Evolutionary conservation across 2,113 vertebrate species (phyloP).

Genomic region (Neotragus pygmaeus): DNA sequence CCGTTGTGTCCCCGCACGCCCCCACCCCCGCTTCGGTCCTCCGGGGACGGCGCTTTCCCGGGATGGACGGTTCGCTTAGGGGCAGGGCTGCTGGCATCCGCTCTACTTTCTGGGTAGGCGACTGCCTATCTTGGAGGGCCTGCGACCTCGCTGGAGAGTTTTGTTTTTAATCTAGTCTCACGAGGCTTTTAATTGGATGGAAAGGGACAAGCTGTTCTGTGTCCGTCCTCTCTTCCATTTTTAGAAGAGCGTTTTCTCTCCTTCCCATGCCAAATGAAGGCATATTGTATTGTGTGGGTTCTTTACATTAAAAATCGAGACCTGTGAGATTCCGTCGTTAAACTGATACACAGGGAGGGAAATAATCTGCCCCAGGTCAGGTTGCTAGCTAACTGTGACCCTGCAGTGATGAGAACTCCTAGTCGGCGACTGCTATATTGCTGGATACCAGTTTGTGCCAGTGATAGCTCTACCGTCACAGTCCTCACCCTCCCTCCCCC

Average conservation of each 20-base stretch:
- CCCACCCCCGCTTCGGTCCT: not conserved
- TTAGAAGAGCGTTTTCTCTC: slow-evolving; percentile 58
- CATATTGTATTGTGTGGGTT: not conserved
- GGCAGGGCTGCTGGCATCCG: not conserved
- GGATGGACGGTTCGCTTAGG: not conserved
- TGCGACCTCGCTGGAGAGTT: slow-evolving; percentile 31
- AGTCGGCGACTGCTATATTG: not conserved
- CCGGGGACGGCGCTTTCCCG: not conserved
- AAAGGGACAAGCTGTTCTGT: slow-evolving; percentile 44
- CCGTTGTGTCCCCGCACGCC: not conserved
- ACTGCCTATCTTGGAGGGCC: not conserved
- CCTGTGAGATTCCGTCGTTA: not conserved
- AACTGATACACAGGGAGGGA: not conserved
- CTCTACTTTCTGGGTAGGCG: not conserved
- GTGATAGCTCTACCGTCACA: not conserved
- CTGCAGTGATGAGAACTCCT: not conserved
- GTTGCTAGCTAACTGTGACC: not conserved
- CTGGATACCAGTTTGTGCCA: not conserved
- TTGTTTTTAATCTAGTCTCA: slow-evolving; percentile 51
- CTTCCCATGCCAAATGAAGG: slow-evolving; percentile 7
- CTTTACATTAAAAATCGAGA: slow-evolving; percentile 8
- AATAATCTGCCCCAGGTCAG: slow-evolving; percentile 13
- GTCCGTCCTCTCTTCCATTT: slow-evolving; percentile 54
- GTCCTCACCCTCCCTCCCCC: not conserved
- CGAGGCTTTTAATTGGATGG: slow-evolving; percentile 61